Percentiles rank a stretch among this genome's conserved stretches.
These are phyloP conservation scores for Tyto alba DNA, from an alignment of 2,113 vertebrate species.

Conservation along the genomic window DNA sequence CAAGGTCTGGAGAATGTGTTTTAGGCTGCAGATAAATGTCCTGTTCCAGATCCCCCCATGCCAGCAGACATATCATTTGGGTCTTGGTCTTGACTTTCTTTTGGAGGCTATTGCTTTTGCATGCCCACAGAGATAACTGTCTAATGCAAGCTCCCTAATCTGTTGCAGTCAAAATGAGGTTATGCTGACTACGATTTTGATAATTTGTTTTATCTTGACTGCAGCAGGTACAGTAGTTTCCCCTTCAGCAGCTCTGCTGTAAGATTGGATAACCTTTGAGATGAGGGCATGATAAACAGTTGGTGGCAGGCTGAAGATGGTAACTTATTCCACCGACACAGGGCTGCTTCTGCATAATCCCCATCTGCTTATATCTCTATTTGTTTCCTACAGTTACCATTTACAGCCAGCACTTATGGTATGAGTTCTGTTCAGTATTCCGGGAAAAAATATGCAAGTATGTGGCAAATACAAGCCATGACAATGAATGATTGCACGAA, in stretches of 20 bases:
- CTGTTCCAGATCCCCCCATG: background rate
- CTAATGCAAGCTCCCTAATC: background rate
- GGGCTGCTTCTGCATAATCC: constrained; percentile 43
- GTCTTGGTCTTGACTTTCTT: background rate
- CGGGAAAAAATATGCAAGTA: background rate
- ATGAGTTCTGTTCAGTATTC: constrained; percentile 34
- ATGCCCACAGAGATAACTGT: background rate
- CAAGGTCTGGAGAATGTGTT: background rate
- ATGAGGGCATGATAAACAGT: constrained; percentile 25
- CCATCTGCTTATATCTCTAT: constrained; percentile 47
- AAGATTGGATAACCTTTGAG: constrained; percentile 8
- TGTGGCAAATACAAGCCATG: background rate
- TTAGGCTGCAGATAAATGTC: background rate
- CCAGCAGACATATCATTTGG: background rate
- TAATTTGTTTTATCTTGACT: background rate
- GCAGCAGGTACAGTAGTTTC: background rate
- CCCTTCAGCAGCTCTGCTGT: background rate
- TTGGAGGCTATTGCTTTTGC: background rate
- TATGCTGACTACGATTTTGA: background rate
- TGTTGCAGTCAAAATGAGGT: background rate
- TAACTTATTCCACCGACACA: constrained; percentile 35
- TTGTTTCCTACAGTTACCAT: constrained; percentile 52
- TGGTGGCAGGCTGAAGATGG: constrained; percentile 26
- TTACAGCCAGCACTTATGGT: constrained; percentile 53
- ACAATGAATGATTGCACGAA: background rate